A percentile compares a stretch with the other conserved stretches of the same genome.
Conservation (phyloP, 1,140 invertebrate genomes). For the Drosophila eugracilis region DNA sequence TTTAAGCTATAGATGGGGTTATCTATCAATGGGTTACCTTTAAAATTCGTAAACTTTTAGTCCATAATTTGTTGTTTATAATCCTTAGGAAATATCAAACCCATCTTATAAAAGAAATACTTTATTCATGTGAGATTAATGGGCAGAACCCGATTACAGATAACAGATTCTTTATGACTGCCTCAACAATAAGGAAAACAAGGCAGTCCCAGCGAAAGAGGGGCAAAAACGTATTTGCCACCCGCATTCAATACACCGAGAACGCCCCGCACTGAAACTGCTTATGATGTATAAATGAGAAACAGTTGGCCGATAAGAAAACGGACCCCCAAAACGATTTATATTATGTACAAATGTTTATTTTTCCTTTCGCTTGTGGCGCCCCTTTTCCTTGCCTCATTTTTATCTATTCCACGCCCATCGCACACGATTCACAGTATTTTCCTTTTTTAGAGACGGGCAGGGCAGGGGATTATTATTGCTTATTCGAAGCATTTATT, state of each 20-base stretch:
- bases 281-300: slow-evolving; percentile 61
- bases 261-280: slow-evolving; percentile 56
- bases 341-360: slow-evolving; percentile 80
- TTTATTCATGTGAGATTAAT: slow-evolving; percentile 38
- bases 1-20: no score
- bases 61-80: slow-evolving; percentile 12
- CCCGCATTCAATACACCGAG: slow-evolving; percentile 32
- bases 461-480: no score
- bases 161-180: slow-evolving; percentile 41
- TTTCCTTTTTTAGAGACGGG: slow-evolving; percentile 24
- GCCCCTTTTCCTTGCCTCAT: slow-evolving; percentile 30
- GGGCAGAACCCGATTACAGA: slow-evolving; percentile 18
- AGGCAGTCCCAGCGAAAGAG: neutral
- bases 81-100: slow-evolving; percentile 5
- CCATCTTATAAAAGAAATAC: slow-evolving; percentile 9
- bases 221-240: slow-evolving; percentile 51
- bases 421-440: slow-evolving; percentile 45
- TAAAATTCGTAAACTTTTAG: no score
- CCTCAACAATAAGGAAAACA: slow-evolving; percentile 4
- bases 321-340: slow-evolving; percentile 49
- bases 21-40: no score
- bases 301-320: slow-evolving; percentile 42
- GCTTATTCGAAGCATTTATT: slow-evolving; percentile 76
- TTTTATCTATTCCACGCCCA: slow-evolving; percentile 65
- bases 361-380: slow-evolving; percentile 37